Percentiles rank a stretch among this genome's conserved stretches.
Conservation (phyloP, 2,888 invertebrate genomes). For the Electrophaes corylata region DNA sequence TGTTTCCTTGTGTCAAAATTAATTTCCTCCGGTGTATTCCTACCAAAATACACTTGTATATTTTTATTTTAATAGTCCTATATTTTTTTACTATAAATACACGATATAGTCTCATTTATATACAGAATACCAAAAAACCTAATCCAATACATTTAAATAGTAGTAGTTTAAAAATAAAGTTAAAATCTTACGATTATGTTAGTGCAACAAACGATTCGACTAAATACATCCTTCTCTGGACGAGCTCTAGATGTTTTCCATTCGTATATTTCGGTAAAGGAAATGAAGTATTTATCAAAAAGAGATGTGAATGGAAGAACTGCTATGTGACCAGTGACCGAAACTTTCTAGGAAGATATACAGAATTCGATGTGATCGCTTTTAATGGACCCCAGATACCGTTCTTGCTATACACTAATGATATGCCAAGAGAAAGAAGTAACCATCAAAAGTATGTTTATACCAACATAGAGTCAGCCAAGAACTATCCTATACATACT, state of each 20-base stretch:
- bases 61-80: constrained; percentile 2
- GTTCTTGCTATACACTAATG: constrained; percentile 29
- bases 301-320: constrained; percentile 59
- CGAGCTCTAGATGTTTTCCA: constrained; percentile 52
- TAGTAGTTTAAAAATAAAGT: neutral
- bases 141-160: neutral
- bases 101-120: constrained; percentile 1
- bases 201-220: neutral
- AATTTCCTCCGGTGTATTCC: neutral
- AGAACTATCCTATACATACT: constrained; percentile 56
- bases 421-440: constrained; percentile 50
- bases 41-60: constrained; percentile 6
- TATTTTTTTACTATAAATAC: constrained; percentile 9
- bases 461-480: constrained; percentile 62
- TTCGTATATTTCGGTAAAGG: constrained; percentile 61
- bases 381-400: constrained; percentile 61
- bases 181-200: neutral
- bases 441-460: constrained; percentile 63
- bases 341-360: constrained; percentile 48
- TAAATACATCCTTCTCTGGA: constrained; percentile 65
- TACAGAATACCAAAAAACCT: neutral
- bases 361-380: constrained; percentile 58
- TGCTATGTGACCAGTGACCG: constrained; percentile 64
- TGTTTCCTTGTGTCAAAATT: constrained; percentile 4
- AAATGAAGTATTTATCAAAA: constrained; percentile 52